Base-by-base conservation (phyloP, 2,888 invertebrate genomes). In the Boloria euphrosyne region DNA sequence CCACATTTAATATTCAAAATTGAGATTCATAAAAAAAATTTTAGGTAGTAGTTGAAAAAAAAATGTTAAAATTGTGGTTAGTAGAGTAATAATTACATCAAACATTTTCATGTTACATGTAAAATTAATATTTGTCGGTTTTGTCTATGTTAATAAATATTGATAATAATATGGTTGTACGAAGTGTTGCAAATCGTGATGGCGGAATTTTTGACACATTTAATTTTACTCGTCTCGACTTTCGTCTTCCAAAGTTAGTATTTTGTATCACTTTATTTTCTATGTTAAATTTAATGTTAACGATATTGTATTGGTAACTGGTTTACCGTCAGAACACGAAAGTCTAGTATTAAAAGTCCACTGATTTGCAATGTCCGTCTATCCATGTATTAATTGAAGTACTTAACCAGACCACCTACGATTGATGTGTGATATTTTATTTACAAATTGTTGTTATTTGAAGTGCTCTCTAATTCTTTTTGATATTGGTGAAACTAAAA, bases 321-420 rank as follows among this genome's bases (percentile, higher is more conserved):
- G n/a, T 43, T 57, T 57, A 63, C 50, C 63, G 27, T 47, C 53
- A 53, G 46, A 50, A 47, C 64, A 64, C 66, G 66, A 61, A 69
- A 67, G 63, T 61, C 60, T 53, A 27, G 22, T 58, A 80, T 83
- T 80, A 75, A 49, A 22, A 44, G 79, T 83, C 2, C 85, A 85
- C 86, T 87, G 80, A 79, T 82, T 75, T 80, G 79, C 79, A 82
- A 80, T 76, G 76, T 64, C 67, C 22, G 22, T 22, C 73, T 71
- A 73, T 73, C 75, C 77, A 73, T 74, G 73, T 80, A 81, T 79
- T 78, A 78, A 79, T 79, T 80, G 66, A 75, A 83, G 89, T 89
- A 89, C 89, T 89, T 87, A 88, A 88, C 80, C 82, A 84, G 84
- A 88, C 89, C 88, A 90, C 86, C 89, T 84, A 84, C 81, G 82